phyloP scores from a whole-genome alignment of 2,797 vertebrate genomes.

The Microctenopoma steveboyesi region DNA sequence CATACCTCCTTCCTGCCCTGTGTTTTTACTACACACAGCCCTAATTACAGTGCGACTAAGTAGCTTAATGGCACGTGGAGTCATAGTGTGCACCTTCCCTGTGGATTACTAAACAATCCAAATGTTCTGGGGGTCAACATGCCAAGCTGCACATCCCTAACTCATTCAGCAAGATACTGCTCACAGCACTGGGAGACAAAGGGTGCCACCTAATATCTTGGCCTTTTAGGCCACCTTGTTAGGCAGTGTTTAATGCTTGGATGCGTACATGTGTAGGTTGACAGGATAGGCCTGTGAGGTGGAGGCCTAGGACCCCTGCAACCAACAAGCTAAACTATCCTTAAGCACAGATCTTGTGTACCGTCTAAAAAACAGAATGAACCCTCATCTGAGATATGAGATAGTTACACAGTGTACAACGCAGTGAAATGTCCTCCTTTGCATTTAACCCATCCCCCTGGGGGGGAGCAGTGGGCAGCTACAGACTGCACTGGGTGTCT shows the following conservation, averaged over 20 bases:
- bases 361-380: no score
- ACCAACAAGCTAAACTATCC: no score
- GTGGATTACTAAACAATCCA: constrained; percentile 75
- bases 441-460: no score
- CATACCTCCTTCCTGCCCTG: constrained; percentile 45
- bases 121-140: constrained; percentile 43
- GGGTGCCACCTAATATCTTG: constrained; percentile 35
- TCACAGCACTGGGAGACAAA: constrained; percentile 30
- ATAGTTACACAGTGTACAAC: no score
- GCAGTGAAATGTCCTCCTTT: no score
- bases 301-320: no score
- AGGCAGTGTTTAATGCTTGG: constrained; percentile 14
- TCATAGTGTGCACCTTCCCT: constrained; percentile 73
- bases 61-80: constrained; percentile 79
- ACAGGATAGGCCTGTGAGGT: constrained; percentile 31
- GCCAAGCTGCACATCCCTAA: constrained; percentile 29
- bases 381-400: no score
- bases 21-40: constrained; percentile 78
- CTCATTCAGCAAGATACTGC: constrained; percentile 56
- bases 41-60: constrained; percentile 79
- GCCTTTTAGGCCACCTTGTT: constrained; percentile 26
- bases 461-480: no score
- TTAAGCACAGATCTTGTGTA: no score
- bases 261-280: constrained; percentile 32
- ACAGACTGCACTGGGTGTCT: no score